phyloP scores from a whole-genome alignment of 2,888 invertebrate genomes.

The Hymenopus coronatus region DNA sequence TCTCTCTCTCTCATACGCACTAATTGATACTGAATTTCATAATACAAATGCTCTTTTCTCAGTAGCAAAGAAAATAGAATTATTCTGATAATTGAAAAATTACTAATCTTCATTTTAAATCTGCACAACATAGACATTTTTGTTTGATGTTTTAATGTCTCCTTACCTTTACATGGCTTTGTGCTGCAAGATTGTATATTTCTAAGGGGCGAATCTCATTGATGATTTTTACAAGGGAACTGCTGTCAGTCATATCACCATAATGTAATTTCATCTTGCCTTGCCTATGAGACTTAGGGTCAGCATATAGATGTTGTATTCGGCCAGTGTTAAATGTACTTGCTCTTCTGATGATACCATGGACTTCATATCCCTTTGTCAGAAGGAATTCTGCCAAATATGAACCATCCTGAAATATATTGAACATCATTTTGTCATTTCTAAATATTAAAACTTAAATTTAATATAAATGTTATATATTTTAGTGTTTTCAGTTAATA shows the following conservation, averaged over 20 bases:
- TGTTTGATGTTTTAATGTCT: neutral
- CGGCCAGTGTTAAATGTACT: conserved; percentile 96
- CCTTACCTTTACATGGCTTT: conserved; percentile 94
- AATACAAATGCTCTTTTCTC: neutral
- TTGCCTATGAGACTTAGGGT: conserved; percentile 84
- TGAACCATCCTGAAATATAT: conserved; percentile 80
- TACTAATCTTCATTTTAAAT: too few relatives aligned
- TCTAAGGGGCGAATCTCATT: conserved; percentile 78
- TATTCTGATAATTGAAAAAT: neutral
- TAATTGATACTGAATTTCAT: neutral
- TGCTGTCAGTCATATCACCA: conserved; percentile 98
- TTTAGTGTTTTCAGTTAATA: too few relatives aligned
- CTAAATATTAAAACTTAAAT: too few relatives aligned
- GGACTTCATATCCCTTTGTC: conserved; percentile 89
- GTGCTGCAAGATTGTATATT: conserved; percentile 97
- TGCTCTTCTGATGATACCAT: conserved; percentile 91
- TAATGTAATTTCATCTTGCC: conserved; percentile 93
- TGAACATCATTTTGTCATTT: too few relatives aligned
- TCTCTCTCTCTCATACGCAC: neutral
- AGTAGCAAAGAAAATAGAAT: neutral
- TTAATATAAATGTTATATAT: too few relatives aligned
- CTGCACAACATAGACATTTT: neutral
- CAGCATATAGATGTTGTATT: conserved; percentile 92
- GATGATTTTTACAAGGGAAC: conserved; percentile 87
- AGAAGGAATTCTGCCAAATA: conserved; percentile 93